Evolutionary conservation across 2,888 invertebrate species (phyloP).

Genomic region (Cheilosia pagana): DNA sequence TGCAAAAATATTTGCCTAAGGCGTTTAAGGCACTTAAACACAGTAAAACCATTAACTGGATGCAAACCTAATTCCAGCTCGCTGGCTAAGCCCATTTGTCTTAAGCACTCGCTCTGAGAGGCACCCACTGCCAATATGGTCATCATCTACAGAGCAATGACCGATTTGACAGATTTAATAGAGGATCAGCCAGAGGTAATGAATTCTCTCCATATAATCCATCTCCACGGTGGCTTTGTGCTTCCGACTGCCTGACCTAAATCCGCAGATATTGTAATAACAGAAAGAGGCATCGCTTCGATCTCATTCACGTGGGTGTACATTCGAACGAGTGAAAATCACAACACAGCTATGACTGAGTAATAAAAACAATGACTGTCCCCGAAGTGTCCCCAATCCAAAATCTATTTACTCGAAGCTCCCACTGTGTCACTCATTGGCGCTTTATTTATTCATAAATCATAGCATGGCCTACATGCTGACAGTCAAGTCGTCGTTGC

Average conservation of each 20-base stretch:
- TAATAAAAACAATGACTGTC: conserved; percentile 48
- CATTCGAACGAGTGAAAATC: conserved; percentile 59
- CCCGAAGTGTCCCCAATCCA: conserved; percentile 60
- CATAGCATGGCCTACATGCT: conserved; percentile 68
- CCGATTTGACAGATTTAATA: conserved; percentile 23
- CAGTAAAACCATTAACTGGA: conserved; percentile 21
- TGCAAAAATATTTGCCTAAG: too few species aligned
- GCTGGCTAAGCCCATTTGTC: conserved; percentile 50
- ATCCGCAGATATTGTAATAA: conserved; percentile 31
- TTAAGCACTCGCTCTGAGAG: conserved; percentile 7
- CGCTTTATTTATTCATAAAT: conserved; percentile 71
- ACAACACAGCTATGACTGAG: conserved; percentile 5
- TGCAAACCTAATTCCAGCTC: conserved; percentile 33
- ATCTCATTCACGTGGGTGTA: conserved; percentile 54
- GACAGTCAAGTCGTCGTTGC: conserved; percentile 36
- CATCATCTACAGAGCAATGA: conserved; percentile 27
- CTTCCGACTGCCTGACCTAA: conserved; percentile 45
- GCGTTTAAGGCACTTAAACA: too few species aligned
- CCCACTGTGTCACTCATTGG: conserved; percentile 51
- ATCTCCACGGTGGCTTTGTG: background rate
- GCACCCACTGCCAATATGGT: conserved; percentile 7
- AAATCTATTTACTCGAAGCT: conserved; percentile 18
- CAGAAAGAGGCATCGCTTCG: background rate
- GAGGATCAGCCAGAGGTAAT: conserved; percentile 56
- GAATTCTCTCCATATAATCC: conserved; percentile 27